Evolutionary conservation across 2,888 invertebrate species (phyloP).

Genomic region (Cheilosia vulpina): DNA sequence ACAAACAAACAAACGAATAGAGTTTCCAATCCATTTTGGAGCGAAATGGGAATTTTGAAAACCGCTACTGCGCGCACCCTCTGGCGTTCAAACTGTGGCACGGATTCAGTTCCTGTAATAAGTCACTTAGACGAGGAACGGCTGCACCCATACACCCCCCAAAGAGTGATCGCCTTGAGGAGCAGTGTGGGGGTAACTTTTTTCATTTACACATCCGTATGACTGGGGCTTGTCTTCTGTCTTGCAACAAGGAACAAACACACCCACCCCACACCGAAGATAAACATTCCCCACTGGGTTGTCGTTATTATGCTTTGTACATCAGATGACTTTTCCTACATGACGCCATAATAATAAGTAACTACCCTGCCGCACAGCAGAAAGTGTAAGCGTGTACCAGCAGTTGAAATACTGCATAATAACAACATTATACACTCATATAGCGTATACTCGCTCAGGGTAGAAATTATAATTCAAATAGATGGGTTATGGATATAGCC

Average conservation of each 20-base stretch:
- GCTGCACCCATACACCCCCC: slow-evolving; percentile 18
- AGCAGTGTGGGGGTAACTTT: slow-evolving; percentile 11
- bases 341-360: slow-evolving; percentile 54
- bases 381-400: background rate
- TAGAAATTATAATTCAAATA: slow-evolving; percentile 52
- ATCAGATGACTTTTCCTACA: slow-evolving; percentile 53
- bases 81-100: slow-evolving; percentile 3
- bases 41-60: slow-evolving; percentile 20
- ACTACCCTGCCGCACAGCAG: slow-evolving; percentile 32
- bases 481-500: slow-evolving; percentile 20
- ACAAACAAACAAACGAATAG: slow-evolving; percentile 35
- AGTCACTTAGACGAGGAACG: slow-evolving; percentile 42
- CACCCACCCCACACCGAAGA: background rate
- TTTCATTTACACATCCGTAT: slow-evolving; percentile 11
- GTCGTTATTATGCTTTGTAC: slow-evolving; percentile 41
- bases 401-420: slow-evolving; percentile 53
- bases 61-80: slow-evolving; percentile 20
- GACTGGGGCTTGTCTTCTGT: background rate
- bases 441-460: background rate
- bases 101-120: slow-evolving; percentile 39
- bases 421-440: slow-evolving; percentile 41
- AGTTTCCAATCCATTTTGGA: slow-evolving; percentile 36
- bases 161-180: slow-evolving; percentile 1
- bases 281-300: slow-evolving; percentile 47
- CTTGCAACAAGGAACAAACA: background rate